Evolutionary conservation across 2,113 vertebrate genomes (phyloP), one percentile per base, ranked within the genome.

Genomic region (Pavo muticus): DNA sequence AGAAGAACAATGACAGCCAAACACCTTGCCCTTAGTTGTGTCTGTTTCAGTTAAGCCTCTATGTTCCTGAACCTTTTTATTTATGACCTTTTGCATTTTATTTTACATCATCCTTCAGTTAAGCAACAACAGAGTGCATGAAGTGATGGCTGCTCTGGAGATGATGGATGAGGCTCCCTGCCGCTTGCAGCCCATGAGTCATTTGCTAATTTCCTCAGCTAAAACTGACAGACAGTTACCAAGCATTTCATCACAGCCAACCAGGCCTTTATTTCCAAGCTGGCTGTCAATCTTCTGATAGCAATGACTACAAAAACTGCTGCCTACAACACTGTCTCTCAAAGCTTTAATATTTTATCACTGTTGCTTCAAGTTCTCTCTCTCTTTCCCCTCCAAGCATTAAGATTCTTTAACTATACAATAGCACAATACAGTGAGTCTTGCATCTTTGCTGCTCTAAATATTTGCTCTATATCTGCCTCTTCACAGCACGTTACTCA

Each of bases 221-320:
- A 87, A 92, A 94, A 59, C 47, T 89, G 94, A 91, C 96, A 91
- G 91, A 78, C 65, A 91, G 86, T 92, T 78, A 82, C 84, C 81
- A 2, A 11, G 71, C 87, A 65, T 65, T 91, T 90, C 88, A 92
- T 81, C 65, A 75, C 70, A 48, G 76, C 18, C 83, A 74, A 81
- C 5, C 2, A 17, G 61, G 63, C 2, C 39, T 69, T 76, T 71
- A 59, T 27, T 24, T 21, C 52, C 45, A 52, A 78, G 42, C 77
- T 81, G 14, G 1, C 76, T 71, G 77, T 48, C 81, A 64, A 20
- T 84, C 57, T 87, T 84, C 75, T 65, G 54, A 79, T 76, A 79
- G 78, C 74, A 69, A 35, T 21, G n/a, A 56, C 78, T 85, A 78
- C n/a, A 73, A 59, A 91, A 89, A 27, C 32, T 56, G 54, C 47